Percentiles rank a stretch among this genome's conserved stretches.
These are phyloP conservation scores for Coturnix japonica DNA, from an alignment of 2,113 vertebrate species.

Conservation along the genomic window DNA sequence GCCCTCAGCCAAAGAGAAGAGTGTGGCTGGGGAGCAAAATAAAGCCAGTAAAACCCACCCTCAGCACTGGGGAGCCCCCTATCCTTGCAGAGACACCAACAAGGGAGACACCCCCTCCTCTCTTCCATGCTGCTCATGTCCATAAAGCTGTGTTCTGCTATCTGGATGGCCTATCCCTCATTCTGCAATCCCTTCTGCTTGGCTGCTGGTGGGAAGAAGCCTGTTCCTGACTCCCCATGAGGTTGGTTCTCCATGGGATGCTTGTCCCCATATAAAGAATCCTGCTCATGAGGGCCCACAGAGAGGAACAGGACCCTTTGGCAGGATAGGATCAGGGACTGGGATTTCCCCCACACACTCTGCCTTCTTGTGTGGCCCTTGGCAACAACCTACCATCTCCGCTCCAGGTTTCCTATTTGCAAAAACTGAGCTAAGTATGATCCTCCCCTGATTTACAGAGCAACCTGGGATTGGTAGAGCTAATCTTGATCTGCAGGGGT, in stretches of 20 bases:
- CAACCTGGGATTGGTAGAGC: background rate
- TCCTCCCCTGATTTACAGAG: conserved; percentile 10
- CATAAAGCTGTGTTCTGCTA: background rate
- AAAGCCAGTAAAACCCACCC: background rate
- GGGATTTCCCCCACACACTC: background rate
- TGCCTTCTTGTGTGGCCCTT: conserved; percentile 24
- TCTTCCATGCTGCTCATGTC: background rate
- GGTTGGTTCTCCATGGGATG: too few species aligned
- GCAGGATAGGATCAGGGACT: background rate
- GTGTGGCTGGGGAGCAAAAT: background rate
- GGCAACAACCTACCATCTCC: background rate
- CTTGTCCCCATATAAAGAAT: background rate
- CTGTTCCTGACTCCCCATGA: too few species aligned
- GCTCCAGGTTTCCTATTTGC: background rate
- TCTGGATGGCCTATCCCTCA: background rate
- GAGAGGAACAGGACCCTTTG: background rate
- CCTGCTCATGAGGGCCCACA: background rate
- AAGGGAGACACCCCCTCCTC: background rate
- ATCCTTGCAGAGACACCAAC: background rate
- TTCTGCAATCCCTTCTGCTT: background rate
- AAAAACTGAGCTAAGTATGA: background rate
- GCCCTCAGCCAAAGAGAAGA: background rate
- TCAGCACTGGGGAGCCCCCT: background rate
- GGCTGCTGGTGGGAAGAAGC: too few species aligned
- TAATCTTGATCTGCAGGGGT: background rate